Conservation (phyloP, 2,797 vertebrate genomes). For the Poeciliopsis turneri region DNA sequence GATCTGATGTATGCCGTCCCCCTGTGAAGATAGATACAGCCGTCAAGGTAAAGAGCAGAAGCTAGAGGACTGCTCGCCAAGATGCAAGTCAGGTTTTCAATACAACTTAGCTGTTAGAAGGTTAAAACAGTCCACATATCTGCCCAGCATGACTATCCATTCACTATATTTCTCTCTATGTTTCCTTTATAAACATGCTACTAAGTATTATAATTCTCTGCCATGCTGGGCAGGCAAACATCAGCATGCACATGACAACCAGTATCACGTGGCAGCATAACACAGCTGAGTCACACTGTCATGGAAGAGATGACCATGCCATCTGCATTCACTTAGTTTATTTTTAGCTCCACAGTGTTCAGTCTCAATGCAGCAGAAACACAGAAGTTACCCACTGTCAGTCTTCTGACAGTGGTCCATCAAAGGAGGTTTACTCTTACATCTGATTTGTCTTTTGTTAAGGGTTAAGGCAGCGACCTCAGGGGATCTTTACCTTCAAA, state of each 20-base stretch:
- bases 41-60: constrained; percentile 87
- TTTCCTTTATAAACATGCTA: constrained; percentile 80
- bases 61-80: constrained; percentile 79
- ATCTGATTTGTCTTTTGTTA: constrained; percentile 36
- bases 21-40: constrained; percentile 94
- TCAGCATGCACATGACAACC: constrained; percentile 77
- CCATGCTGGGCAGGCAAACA: constrained; percentile 72
- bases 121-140: constrained; percentile 77
- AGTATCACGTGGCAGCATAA: constrained; percentile 49
- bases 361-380: constrained; percentile 35
- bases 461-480: constrained; percentile 30
- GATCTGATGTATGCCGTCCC: constrained; percentile 99
- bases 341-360: constrained; percentile 42
- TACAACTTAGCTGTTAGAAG: constrained; percentile 77
- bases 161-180: constrained; percentile 38
- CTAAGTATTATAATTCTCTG: constrained; percentile 58
- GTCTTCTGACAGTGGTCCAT: constrained; percentile 27
- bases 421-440: constrained; percentile 21
- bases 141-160: constrained; percentile 57
- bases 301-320: constrained; percentile 67
- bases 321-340: constrained; percentile 56
- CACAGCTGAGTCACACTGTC: constrained; percentile 45
- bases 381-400: constrained; percentile 21
- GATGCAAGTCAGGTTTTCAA: constrained; percentile 73
- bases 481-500: constrained; percentile 27